phyloP scores from a whole-genome alignment of 2,888 invertebrate species.

The Leptopilina syphax region DNA sequence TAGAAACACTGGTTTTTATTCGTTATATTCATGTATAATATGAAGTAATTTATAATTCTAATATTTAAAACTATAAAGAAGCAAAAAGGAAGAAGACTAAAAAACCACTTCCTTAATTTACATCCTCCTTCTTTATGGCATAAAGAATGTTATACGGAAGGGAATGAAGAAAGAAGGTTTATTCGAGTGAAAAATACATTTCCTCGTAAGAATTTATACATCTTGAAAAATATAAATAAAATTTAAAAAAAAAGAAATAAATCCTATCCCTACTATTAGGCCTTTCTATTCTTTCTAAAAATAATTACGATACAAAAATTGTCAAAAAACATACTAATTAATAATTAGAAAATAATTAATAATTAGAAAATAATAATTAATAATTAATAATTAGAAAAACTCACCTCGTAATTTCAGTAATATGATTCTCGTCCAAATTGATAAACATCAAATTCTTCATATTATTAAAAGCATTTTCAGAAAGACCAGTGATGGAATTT shows the following conservation, averaged over 20 bases:
- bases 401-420: conserved; percentile 83
- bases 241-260: neutral
- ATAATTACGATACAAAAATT: no score
- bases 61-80: conserved; percentile 9
- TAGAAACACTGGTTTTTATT: neutral
- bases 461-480: conserved; percentile 85
- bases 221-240: neutral
- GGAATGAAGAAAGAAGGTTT: neutral
- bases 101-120: conserved; percentile 16
- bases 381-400: no score
- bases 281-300: no score
- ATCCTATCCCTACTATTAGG: no score
- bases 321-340: neutral
- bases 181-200: conserved; percentile 10
- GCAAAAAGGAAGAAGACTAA: neutral
- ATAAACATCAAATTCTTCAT: conserved; percentile 84
- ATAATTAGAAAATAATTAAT: neutral
- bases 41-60: conserved; percentile 15
- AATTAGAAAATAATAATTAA: no score
- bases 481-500: conserved; percentile 84
- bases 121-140: neutral
- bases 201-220: neutral
- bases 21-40: neutral
- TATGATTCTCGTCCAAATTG: conserved; percentile 86
- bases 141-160: neutral